Base-by-base conservation (phyloP, 2,797 vertebrate genomes). In the Lacerta agilis region DNA sequence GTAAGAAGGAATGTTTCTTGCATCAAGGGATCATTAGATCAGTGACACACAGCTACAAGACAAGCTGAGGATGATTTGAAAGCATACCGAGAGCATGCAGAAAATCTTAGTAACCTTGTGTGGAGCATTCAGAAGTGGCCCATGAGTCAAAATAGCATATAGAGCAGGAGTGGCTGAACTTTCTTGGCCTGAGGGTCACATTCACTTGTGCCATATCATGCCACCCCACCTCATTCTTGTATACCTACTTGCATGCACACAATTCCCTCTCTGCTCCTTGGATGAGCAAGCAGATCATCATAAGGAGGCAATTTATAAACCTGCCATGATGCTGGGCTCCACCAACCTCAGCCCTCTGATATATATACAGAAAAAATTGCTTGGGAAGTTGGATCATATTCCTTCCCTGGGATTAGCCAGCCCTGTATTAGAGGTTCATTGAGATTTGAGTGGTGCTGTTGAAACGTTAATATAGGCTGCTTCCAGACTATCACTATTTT, bases 1-100 rank as follows among this genome's bases (percentile, higher is more conserved):
- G 3, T 27, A 2, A 79, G 36, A 92, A 88, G 1, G 1, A 92
- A 91, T 64, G 11, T 83, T 58, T 88, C 83, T 91, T 90, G 64
- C 43, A n/a, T 64, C 81, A 69, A 90, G 78, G 87, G 5, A n/a
- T 89, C 72, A 88, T 90, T 75, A n/a, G 8, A 77, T 55, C 76
- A 41, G 61, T 3, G 4, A 69, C 43, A 89, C 79, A 11, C 41
- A 85, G 82, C 80, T 87, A 80, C 27, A 87, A 81, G 78, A 82
- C 86, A 86, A 0, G 29, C 36, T 77, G 8, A 27, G 36, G 64
- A 29, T 90, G 33, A 81, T 1, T 83, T 84, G 89, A 91, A 41
- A 2, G 0, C 64, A 72, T 0, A 41, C 4, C 58, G 55, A 72
- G 61, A 1, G 11, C 36, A 49, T 8, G 25, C 49, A 13, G n/a